Conservation (phyloP, 2,113 vertebrate species). For the Rostratula benghalensis region DNA sequence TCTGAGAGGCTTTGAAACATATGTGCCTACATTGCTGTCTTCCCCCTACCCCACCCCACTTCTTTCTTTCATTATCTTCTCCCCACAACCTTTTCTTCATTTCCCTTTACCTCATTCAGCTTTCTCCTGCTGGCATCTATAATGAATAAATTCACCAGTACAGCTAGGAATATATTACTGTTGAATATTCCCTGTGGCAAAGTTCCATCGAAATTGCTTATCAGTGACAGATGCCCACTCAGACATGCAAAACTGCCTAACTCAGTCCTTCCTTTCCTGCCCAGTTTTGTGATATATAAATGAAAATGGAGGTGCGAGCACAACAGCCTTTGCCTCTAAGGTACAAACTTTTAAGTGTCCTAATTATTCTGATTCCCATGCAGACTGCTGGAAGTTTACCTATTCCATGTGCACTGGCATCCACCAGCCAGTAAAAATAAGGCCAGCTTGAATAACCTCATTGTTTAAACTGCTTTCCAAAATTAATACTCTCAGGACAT, state of each 20-base stretch:
- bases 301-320: neutral
- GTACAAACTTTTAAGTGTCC: conserved; percentile 11
- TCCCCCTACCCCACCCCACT: neutral
- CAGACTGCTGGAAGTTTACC: conserved; percentile 11
- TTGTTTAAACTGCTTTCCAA: conserved; percentile 36
- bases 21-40: neutral
- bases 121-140: conserved; percentile 28
- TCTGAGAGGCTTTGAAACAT: conserved; percentile 38
- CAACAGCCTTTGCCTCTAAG: neutral
- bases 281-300: neutral
- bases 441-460: conserved; percentile 20
- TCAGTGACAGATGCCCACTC: conserved; percentile 49
- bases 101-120: conserved; percentile 43
- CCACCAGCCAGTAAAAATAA: conserved; percentile 25
- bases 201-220: conserved; percentile 46
- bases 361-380: conserved; percentile 38
- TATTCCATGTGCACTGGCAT: neutral
- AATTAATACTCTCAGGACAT: neutral
- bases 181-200: conserved; percentile 52
- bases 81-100: conserved; percentile 16
- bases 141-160: conserved; percentile 54
- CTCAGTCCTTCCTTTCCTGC: neutral
- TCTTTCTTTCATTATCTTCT: conserved; percentile 45
- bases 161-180: conserved; percentile 45
- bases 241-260: conserved; percentile 43